Evolutionary conservation across 2,888 invertebrate genomes (phyloP).

Genomic region (Pyrgus malvae): DNA sequence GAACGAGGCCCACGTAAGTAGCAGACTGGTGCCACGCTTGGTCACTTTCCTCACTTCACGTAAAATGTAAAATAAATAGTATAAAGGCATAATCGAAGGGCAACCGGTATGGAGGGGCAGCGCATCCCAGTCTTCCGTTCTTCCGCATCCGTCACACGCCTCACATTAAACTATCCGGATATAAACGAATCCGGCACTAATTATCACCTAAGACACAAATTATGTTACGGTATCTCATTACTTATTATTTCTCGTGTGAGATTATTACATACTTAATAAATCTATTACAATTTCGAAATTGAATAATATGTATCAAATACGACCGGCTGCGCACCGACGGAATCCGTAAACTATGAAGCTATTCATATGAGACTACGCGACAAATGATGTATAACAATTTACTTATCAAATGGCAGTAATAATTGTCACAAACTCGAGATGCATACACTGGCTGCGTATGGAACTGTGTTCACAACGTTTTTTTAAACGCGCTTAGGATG

Average conservation of each 20-base stretch:
- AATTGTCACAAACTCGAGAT: slow-evolving; percentile 64
- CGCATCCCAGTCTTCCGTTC: slow-evolving; percentile 12
- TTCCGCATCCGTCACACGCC: slow-evolving; percentile 2
- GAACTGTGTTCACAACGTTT: no score
- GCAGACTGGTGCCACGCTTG: slow-evolving; percentile 70
- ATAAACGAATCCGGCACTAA: slow-evolving; percentile 76
- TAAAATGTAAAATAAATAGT: slow-evolving; percentile 41
- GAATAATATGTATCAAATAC: slow-evolving; percentile 79
- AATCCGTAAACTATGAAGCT: slow-evolving; percentile 70
- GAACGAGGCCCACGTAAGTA: slow-evolving; percentile 52
- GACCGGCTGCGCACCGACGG: slow-evolving; percentile 77
- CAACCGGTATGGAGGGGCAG: slow-evolving; percentile 40
- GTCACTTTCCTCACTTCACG: slow-evolving; percentile 58
- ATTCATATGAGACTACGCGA: slow-evolving; percentile 61
- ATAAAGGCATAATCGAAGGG: slow-evolving; percentile 48
- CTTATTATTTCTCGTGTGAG: slow-evolving; percentile 73
- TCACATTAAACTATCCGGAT: slow-evolving; percentile 48
- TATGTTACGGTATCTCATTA: slow-evolving; percentile 76
- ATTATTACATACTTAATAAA: slow-evolving; percentile 76
- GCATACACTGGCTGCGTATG: slow-evolving; percentile 35
- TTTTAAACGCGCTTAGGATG: no score
- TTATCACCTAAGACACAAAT: slow-evolving; percentile 80
- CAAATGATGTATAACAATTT: slow-evolving; percentile 68
- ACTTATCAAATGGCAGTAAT: slow-evolving; percentile 80
- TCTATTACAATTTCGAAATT: slow-evolving; percentile 79